Conservation (phyloP, 2,797 vertebrate species). For the Rhodeus uyekii region DNA sequence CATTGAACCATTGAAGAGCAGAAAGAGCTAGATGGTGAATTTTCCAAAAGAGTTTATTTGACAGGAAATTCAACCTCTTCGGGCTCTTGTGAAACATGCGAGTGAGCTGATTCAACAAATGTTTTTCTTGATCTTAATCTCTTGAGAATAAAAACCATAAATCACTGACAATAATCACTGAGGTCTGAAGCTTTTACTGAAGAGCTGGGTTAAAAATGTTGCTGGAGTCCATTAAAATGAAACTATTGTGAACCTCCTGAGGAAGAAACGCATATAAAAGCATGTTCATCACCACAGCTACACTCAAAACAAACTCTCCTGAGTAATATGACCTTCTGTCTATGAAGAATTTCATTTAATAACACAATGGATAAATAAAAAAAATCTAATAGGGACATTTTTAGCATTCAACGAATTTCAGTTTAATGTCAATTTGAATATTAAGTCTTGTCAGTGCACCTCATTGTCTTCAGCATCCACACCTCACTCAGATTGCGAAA, state of each 20-base stretch:
- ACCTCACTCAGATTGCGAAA: not conserved
- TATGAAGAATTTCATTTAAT: not conserved
- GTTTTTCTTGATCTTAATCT: constrained; percentile 16
- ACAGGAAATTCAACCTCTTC: constrained; percentile 5
- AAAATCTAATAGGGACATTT: not conserved
- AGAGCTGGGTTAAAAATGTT: constrained; percentile 2
- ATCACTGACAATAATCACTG: constrained; percentile 32
- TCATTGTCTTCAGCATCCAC: not conserved
- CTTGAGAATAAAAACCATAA: not conserved
- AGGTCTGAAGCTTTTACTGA: not conserved
- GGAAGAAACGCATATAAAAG: not conserved
- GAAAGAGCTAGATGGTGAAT: not conserved
- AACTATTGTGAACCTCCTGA: not conserved
- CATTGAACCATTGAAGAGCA: not conserved
- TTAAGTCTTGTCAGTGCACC: not conserved
- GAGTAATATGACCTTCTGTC: not conserved
- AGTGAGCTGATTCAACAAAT: not conserved
- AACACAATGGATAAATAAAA: not conserved
- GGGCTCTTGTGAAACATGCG: not conserved
- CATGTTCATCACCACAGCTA: not conserved
- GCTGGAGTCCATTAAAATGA: constrained; percentile 1
- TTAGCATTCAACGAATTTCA: not conserved
- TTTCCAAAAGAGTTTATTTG: not conserved
- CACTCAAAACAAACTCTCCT: not conserved
- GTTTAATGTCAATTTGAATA: not conserved